Evolutionary conservation across 2,888 invertebrate genomes (phyloP).

Genomic region (Icerya purchasi): DNA sequence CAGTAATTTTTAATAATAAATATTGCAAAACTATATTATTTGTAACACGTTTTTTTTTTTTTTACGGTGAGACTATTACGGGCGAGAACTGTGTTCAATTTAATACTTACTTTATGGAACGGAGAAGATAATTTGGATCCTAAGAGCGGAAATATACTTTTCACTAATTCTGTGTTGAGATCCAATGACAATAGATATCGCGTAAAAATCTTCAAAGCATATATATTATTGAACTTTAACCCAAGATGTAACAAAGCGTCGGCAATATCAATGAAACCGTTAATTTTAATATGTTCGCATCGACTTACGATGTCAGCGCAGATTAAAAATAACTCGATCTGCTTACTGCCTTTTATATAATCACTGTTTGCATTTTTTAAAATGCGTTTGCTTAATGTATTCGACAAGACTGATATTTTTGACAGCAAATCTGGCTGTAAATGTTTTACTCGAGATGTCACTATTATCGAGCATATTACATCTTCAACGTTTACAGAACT

Average conservation of each 20-base stretch:
- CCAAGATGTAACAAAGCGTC: neutral
- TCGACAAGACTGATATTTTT: neutral
- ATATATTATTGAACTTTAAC: neutral
- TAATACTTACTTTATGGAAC: constrained; percentile 13
- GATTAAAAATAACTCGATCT: neutral
- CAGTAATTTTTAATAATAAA: too few species aligned
- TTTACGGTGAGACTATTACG: too few species aligned
- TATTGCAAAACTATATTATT: too few species aligned
- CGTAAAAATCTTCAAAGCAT: neutral
- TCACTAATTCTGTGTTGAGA: neutral
- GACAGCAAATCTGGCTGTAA: neutral
- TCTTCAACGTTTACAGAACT: neutral
- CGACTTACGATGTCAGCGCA: neutral
- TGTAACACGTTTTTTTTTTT: too few species aligned
- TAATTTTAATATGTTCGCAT: neutral
- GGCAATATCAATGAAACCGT: too few species aligned
- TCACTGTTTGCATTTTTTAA: neutral
- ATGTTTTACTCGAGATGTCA: neutral
- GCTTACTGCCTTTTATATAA: neutral
- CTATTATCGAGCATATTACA: neutral
- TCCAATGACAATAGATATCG: neutral
- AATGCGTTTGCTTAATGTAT: neutral
- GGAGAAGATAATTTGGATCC: constrained; percentile 9
- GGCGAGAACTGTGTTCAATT: constrained; percentile 8
- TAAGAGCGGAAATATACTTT: neutral